phyloP scores from a whole-genome alignment of 2,888 invertebrate species.

The Leptinotarsa tumamoca region DNA sequence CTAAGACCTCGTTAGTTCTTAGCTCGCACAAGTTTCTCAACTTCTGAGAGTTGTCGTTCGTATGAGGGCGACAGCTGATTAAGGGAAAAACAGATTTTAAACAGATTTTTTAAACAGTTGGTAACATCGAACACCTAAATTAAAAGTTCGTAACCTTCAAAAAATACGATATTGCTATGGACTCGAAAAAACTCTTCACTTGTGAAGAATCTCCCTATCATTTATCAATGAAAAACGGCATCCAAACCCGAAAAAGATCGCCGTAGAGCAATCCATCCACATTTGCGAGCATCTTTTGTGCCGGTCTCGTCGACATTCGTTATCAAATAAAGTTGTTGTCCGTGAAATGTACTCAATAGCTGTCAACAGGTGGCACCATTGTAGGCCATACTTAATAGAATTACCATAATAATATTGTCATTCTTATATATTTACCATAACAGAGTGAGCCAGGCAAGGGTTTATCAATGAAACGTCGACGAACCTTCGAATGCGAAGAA shows the following conservation, averaged over 20 bases:
- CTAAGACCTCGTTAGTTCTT: too few species aligned
- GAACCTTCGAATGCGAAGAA: slow-evolving; percentile 9
- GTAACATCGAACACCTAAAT: too few species aligned
- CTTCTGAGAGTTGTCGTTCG: too few species aligned
- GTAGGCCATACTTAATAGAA: slow-evolving; percentile 66
- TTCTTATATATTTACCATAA: slow-evolving; percentile 60
- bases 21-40: too few species aligned
- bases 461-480: slow-evolving; percentile 20
- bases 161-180: not conserved
- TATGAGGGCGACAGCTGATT: too few species aligned
- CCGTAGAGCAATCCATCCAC: slow-evolving; percentile 12
- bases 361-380: slow-evolving; percentile 67
- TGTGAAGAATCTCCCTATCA: not conserved
- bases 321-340: slow-evolving; percentile 67
- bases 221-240: slow-evolving; percentile 8
- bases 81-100: too few species aligned
- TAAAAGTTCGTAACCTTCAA: not conserved
- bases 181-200: too few species aligned
- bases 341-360: slow-evolving; percentile 65
- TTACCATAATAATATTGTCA: slow-evolving; percentile 68
- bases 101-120: too few species aligned
- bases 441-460: slow-evolving; percentile 21
- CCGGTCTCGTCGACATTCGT: slow-evolving; percentile 60
- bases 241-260: slow-evolving; percentile 5
- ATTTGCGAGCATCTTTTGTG: slow-evolving; percentile 28